A percentile compares a stretch with the other conserved stretches of the same genome.
phyloP scores from a whole-genome alignment of 2,797 vertebrate species.

The Huso huso region DNA sequence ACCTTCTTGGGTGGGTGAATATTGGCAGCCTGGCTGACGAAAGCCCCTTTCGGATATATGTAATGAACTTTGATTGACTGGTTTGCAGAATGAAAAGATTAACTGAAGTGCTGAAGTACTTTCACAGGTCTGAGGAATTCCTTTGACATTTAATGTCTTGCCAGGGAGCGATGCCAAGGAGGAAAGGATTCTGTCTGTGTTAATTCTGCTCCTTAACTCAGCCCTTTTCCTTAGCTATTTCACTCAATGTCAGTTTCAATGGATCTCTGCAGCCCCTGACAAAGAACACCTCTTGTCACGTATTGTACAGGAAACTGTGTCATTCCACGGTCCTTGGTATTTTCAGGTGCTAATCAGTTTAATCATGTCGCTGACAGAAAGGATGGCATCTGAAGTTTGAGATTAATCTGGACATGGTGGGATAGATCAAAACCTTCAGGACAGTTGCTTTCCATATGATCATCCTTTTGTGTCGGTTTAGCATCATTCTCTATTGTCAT shows the following conservation, averaged over 20 bases:
- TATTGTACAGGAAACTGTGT: background rate
- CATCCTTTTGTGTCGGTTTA: background rate
- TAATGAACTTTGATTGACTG: background rate
- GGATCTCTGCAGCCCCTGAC: background rate
- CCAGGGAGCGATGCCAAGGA: background rate
- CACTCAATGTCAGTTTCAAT: background rate
- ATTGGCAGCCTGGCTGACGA: no score
- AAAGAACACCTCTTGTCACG: background rate
- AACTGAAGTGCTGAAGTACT: background rate
- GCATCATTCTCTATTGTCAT: no score
- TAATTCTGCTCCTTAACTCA: background rate
- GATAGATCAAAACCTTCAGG: no score
- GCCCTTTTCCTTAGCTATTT: no score
- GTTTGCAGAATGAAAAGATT: background rate
- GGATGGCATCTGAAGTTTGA: no score
- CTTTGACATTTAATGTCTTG: slow-evolving; percentile 1
- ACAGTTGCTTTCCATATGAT: background rate
- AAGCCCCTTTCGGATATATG: no score
- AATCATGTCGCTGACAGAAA: no score
- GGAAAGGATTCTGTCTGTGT: background rate
- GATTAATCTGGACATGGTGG: no score
- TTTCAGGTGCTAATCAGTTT: no score
- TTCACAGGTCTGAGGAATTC: background rate
- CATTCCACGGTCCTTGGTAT: no score
- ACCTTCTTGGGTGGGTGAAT: no score